phyloP scores from a whole-genome alignment of 2,888 invertebrate species.

The Onthophagus sagittarius region DNA sequence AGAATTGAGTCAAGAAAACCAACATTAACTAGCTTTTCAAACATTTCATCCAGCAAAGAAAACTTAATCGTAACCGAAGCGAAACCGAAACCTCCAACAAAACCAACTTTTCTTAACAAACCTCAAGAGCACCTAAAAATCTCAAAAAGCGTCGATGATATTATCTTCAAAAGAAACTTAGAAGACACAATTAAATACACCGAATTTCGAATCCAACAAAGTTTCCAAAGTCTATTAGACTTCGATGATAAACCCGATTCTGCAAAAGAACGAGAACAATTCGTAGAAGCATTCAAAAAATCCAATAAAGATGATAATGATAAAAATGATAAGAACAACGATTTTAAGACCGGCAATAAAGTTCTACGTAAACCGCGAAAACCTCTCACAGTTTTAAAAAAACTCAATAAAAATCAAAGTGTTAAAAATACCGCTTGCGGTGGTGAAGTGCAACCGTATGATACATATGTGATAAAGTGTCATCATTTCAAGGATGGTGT shows the following conservation, averaged over 20 bases:
- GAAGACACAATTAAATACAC: slow-evolving; percentile 19
- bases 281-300: slow-evolving; percentile 19
- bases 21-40: slow-evolving; percentile 3
- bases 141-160: slow-evolving; percentile 17
- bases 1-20: neutral
- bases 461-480: slow-evolving; percentile 20
- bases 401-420: neutral
- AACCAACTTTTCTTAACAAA: slow-evolving; percentile 2
- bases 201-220: slow-evolving; percentile 14
- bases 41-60: neutral
- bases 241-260: slow-evolving; percentile 12
- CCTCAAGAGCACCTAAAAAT: slow-evolving; percentile 9
- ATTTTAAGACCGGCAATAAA: neutral
- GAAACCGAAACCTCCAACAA: slow-evolving; percentile 3
- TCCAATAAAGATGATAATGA: slow-evolving; percentile 13
- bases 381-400: neutral
- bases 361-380: neutral
- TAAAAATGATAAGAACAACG: neutral
- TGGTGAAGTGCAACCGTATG: slow-evolving; percentile 20
- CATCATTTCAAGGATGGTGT: slow-evolving; percentile 19
- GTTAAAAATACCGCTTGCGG: neutral
- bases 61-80: neutral
- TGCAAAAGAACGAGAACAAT: slow-evolving; percentile 5
- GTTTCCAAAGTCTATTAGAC: slow-evolving; percentile 17
- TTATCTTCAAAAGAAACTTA: slow-evolving; percentile 1